A percentile compares a stretch with the other conserved stretches of the same genome.
These are phyloP conservation scores for Calosoma granatense DNA, from an alignment of 1,140 invertebrate species.

Conservation along the genomic window DNA sequence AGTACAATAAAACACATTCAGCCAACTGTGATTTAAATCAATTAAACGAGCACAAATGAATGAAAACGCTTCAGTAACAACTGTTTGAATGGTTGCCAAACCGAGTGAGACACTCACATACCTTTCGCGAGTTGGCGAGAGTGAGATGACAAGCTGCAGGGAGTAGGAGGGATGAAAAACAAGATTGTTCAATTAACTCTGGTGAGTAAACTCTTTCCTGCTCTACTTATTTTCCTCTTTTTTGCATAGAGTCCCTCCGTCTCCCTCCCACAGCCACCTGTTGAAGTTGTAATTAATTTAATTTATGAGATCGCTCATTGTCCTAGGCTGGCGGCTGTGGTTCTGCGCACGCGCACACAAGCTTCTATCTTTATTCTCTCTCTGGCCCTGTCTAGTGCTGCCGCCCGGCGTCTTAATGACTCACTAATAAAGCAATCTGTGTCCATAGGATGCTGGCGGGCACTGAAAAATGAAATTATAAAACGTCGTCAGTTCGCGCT, in stretches of 20 bases:
- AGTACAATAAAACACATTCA: too few relatives aligned
- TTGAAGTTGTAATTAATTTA: constrained; percentile 29
- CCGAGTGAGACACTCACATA: background rate
- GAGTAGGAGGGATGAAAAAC: constrained; percentile 8
- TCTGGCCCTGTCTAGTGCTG: too few relatives aligned
- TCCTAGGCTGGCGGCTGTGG: background rate
- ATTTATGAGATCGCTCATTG: constrained; percentile 23
- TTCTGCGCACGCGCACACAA: background rate
- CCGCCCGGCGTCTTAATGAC: too few relatives aligned
- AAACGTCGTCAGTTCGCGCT: too few relatives aligned
- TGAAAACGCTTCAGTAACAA: background rate
- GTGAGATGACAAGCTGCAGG: background rate
- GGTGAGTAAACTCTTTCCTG: constrained; percentile 23
- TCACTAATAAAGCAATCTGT: too few relatives aligned
- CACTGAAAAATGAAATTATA: too few relatives aligned
- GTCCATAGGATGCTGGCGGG: too few relatives aligned
- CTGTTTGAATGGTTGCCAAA: background rate
- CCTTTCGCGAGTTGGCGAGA: too few relatives aligned
- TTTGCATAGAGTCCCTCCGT: too few relatives aligned
- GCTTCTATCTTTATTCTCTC: background rate
- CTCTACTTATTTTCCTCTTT: constrained; percentile 15
- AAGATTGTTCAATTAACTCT: constrained; percentile 28
- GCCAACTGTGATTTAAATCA: too few relatives aligned
- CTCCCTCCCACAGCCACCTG: constrained; percentile 22
- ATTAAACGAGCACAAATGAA: background rate